Conservation (phyloP, 1,140 invertebrate species). For the Muscidifurax raptorellus region DNA sequence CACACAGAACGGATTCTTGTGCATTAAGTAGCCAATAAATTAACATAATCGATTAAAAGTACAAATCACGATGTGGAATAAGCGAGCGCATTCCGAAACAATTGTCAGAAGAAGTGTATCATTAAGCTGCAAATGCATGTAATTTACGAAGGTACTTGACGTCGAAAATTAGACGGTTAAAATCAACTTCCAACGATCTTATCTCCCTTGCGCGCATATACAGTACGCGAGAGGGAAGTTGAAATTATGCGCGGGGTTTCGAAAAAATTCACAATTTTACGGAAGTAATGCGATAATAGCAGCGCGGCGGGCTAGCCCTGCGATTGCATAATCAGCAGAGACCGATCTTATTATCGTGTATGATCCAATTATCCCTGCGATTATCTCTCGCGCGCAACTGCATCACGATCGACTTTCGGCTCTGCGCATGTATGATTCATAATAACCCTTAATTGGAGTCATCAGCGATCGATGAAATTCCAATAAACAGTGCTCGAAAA, state of each 20-base stretch:
- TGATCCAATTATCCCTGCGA: slow-evolving; percentile 26
- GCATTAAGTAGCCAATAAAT: background rate
- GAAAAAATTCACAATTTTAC: slow-evolving; percentile 30
- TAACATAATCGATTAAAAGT: background rate
- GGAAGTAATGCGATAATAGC: slow-evolving; percentile 27
- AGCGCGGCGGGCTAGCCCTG: background rate
- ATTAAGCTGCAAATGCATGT: background rate
- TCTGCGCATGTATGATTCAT: background rate
- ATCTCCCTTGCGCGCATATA: background rate
- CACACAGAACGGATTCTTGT: background rate
- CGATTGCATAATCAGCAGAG: slow-evolving; percentile 18
- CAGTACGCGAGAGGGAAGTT: background rate
- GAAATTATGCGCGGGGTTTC: background rate
- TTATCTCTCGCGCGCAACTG: slow-evolving; percentile 9
- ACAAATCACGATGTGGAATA: background rate
- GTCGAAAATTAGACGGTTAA: slow-evolving; percentile 10
- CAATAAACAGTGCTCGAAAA: too few relatives aligned
- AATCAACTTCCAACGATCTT: slow-evolving; percentile 30
- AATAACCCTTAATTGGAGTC: background rate
- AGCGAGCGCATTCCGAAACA: background rate
- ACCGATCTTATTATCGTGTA: slow-evolving; percentile 22
- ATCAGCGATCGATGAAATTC: background rate
- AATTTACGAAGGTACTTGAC: background rate
- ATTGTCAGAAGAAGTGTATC: slow-evolving; percentile 6
- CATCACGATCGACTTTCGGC: background rate